Base-by-base conservation (phyloP, 2,888 invertebrate species). In the Empis stercorea region DNA sequence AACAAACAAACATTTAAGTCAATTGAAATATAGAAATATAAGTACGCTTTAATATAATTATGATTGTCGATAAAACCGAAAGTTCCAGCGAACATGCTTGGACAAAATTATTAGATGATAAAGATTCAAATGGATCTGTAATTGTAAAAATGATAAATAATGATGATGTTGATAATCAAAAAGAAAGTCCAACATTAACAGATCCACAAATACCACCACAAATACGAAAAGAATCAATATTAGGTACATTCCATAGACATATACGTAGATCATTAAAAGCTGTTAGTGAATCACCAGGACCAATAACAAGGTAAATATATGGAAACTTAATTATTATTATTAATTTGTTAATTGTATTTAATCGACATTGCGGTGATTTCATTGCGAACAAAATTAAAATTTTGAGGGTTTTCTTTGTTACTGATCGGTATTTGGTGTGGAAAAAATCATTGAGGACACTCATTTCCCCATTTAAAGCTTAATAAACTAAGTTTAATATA, bases 251-350 rank as follows among this genome's bases (percentile, higher is more conserved):
- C 61, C 65, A 70, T 56, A 61, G 61, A 53, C 68, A 66, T 50
- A 58, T 70, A 52, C 61, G 69, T 50, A 59, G 66, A 55, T 69
- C 69, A 40, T 57, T 70, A 20, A 68, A 69, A 53, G 68, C 65
- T 40, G 69, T 69, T 53, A 68, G 66, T 54, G 69, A 70, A 55
- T 69, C 69, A 38, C 65, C 69, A 23, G 68, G 68, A 40, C 62
- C 65, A 39, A 60, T 70, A 38, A 65, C 65, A 36, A 64, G 69
- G 69, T 70, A 54, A 64, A 62, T 61, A 20, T 20, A 20, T 20
- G 20, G n/a, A n/a, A n/a, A n/a, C n/a, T n/a, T n/a, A n/a, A n/a
- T n/a, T n/a, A n/a, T n/a, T n/a, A n/a, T n/a, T n/a, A n/a, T n/a
- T n/a, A n/a, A n/a, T n/a, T n/a, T n/a, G n/a, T n/a, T n/a, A n/a